phyloP scores from a whole-genome alignment of 64 coral and sea anemone species.

The Montipora sp. region DNA sequence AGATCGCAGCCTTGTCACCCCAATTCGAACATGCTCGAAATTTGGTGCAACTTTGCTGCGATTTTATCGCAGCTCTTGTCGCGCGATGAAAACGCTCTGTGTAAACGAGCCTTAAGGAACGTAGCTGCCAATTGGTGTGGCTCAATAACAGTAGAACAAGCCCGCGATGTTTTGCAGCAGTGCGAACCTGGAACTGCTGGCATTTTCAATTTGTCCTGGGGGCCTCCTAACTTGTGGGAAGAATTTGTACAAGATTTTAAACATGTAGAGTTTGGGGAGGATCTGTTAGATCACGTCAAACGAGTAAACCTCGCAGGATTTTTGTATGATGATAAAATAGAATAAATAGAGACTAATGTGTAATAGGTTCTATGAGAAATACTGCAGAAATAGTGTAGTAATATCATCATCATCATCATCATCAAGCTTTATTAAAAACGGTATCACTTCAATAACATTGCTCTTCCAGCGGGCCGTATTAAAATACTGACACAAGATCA shows the following conservation, averaged over 20 bases:
- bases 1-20: no score
- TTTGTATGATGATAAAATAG: neutral
- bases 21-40: no score
- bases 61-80: no score
- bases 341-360: constrained; percentile 8
- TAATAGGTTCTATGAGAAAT: neutral
- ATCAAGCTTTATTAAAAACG: no score
- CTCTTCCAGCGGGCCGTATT: no score
- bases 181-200: neutral
- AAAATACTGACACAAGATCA: no score
- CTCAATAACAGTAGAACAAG: constrained; percentile 12
- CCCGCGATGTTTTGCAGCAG: constrained; percentile 5
- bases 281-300: no score
- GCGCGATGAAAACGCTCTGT: no score
- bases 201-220: neutral
- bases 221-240: constrained; percentile 14
- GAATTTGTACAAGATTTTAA: constrained; percentile 17
- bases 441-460: no score
- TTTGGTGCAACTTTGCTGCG: no score
- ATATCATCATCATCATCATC: no score
- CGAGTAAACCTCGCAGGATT: no score
- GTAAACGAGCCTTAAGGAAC: neutral
- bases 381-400: neutral
- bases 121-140: neutral
- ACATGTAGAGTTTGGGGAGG: neutral